Conservation (phyloP, 2,113 vertebrate species). For the Empidonax traillii region DNA sequence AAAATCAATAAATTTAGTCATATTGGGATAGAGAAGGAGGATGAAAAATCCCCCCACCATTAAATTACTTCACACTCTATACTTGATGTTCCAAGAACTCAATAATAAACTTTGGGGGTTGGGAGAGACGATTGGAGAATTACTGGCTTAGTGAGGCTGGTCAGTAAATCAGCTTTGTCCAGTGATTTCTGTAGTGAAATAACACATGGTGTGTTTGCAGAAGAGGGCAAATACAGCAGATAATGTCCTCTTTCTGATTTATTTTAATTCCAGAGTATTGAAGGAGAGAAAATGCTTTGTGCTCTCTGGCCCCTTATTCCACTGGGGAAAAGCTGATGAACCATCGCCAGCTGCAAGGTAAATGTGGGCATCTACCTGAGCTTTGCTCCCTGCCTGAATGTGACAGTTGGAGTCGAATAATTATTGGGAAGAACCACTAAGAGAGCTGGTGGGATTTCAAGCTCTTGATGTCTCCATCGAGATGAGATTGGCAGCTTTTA, state of each 20-base stretch:
- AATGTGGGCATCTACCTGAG: accelerated
- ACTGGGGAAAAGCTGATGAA: background rate
- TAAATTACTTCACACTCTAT: conserved; percentile 56
- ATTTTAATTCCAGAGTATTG: background rate
- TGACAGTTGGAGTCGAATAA: background rate
- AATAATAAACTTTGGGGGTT: conserved; percentile 24
- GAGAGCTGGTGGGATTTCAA: background rate
- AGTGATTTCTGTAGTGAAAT: background rate
- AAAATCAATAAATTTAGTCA: conserved; percentile 75
- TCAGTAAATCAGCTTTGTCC: background rate
- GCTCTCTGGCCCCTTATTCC: background rate
- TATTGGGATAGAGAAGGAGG: conserved; percentile 53
- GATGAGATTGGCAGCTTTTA: background rate
- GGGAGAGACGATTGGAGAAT: background rate
- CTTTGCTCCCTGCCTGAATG: background rate
- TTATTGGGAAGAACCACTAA: background rate
- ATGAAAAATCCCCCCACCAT: conserved; percentile 21
- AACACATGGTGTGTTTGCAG: background rate
- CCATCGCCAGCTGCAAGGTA: background rate
- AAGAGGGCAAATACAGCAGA: background rate
- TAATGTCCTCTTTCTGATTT: background rate
- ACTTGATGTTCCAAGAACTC: conserved; percentile 40
- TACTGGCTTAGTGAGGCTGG: background rate
- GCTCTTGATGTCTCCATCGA: background rate
- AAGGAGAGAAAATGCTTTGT: background rate